phyloP scores from a whole-genome alignment of 2,888 invertebrate species.

The Chaitophorus viminalis region DNA sequence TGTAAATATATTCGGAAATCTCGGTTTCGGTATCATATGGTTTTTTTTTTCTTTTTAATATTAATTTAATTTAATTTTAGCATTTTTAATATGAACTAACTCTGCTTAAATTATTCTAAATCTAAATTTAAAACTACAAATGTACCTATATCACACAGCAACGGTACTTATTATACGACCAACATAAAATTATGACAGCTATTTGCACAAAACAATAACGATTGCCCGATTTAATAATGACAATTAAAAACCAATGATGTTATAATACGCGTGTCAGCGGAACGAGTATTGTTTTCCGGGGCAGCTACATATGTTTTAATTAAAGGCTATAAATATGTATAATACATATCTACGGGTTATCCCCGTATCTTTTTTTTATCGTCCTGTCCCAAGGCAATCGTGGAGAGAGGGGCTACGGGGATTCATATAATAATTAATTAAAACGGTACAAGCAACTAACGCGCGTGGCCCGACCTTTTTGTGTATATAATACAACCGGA shows the following conservation, averaged over 20 bases:
- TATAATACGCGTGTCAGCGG: not conserved
- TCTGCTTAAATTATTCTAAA: too few species aligned
- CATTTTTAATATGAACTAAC: too few species aligned
- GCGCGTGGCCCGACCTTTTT: slow-evolving; percentile 33
- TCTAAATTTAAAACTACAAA: too few species aligned
- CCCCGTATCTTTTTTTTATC: not conserved
- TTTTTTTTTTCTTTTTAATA: too few species aligned
- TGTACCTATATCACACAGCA: too few species aligned
- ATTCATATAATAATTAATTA: slow-evolving; percentile 39
- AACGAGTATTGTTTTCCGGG: slow-evolving; percentile 5
- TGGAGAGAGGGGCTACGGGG: not conserved
- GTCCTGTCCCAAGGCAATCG: not conserved
- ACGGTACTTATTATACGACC: too few species aligned
- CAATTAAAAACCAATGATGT: slow-evolving; percentile 5
- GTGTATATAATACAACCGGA: slow-evolving; percentile 19
- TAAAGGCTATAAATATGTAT: slow-evolving; percentile 12
- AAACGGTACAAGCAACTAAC: slow-evolving; percentile 2
- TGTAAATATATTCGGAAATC: too few species aligned
- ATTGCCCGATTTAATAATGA: not conserved
- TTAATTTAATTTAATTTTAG: too few species aligned
- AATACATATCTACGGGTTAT: not conserved
- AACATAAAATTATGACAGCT: too few species aligned
- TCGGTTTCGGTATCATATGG: too few species aligned
- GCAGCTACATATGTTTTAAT: not conserved
- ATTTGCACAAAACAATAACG: not conserved